These are phyloP conservation scores for Hippoglossus stenolepis DNA, from an alignment of 2,113 vertebrate species.

Conservation along the genomic window DNA sequence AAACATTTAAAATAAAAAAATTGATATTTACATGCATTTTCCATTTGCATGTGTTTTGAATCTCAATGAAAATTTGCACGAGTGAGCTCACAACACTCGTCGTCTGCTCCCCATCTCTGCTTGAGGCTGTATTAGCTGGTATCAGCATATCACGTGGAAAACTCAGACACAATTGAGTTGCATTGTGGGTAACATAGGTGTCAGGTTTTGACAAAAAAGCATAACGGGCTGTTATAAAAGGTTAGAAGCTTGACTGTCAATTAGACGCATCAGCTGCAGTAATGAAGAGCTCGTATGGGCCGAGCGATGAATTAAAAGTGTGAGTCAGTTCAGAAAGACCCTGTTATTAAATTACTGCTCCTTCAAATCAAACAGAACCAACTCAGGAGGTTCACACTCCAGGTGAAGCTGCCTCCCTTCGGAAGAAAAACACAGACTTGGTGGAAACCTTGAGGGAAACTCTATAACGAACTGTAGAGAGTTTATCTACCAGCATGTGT, in stretches of 20 bases:
- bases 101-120: too few relatives aligned
- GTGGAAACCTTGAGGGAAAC: too few relatives aligned
- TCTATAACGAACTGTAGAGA: too few relatives aligned
- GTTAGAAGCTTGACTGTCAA: background rate
- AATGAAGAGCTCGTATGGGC: too few relatives aligned
- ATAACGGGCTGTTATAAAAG: background rate
- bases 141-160: background rate
- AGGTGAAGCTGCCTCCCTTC: too few relatives aligned
- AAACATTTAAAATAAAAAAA: background rate
- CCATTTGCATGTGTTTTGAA: background rate
- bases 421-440: too few relatives aligned
- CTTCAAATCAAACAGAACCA: too few relatives aligned
- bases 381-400: too few relatives aligned
- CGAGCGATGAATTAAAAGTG: background rate
- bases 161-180: background rate
- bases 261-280: background rate
- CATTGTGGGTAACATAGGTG: background rate
- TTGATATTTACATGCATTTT: background rate
- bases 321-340: too few relatives aligned
- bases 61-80: background rate
- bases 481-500: too few relatives aligned
- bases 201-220: background rate
- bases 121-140: background rate
- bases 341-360: too few relatives aligned
- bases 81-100: background rate